Percentiles rank a stretch among this genome's conserved stretches.
Conservation (phyloP, 2,888 invertebrate genomes). For the Labia minor region DNA sequence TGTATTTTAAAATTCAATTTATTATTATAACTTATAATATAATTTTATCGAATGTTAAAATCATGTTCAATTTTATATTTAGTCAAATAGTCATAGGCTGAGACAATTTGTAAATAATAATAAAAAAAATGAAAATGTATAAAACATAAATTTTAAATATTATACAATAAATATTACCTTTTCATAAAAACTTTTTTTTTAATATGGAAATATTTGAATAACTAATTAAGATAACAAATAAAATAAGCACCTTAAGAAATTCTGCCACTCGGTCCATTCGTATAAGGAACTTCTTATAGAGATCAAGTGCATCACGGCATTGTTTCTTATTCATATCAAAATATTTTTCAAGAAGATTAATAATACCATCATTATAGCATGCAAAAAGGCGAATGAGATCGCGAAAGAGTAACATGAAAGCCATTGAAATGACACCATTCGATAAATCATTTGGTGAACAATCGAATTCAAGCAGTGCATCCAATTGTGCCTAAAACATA, state of each 20-base stretch:
- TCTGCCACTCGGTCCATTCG: conserved; percentile 98
- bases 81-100: too few species aligned
- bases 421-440: conserved; percentile 98
- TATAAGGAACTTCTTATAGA: conserved; percentile 96
- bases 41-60: too few species aligned
- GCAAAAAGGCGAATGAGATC: conserved; percentile 98
- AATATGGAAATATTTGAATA: too few species aligned
- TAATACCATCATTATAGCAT: conserved; percentile 99
- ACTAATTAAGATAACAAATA: too few species aligned
- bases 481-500: conserved; percentile 71
- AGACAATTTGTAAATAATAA: too few species aligned
- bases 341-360: conserved; percentile 96
- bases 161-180: too few species aligned
- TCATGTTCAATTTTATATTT: too few species aligned
- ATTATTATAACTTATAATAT: too few species aligned
- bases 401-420: conserved; percentile 96
- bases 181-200: too few species aligned
- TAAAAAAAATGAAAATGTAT: too few species aligned
- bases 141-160: too few species aligned
- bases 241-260: conserved; percentile 87
- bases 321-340: conserved; percentile 99
- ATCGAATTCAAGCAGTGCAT: conserved; percentile 93
- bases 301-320: conserved; percentile 91
- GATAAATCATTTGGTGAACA: conserved; percentile 92
- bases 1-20: too few species aligned